Conservation (phyloP, 2,888 invertebrate genomes). For the Dugesia japonica region DNA sequence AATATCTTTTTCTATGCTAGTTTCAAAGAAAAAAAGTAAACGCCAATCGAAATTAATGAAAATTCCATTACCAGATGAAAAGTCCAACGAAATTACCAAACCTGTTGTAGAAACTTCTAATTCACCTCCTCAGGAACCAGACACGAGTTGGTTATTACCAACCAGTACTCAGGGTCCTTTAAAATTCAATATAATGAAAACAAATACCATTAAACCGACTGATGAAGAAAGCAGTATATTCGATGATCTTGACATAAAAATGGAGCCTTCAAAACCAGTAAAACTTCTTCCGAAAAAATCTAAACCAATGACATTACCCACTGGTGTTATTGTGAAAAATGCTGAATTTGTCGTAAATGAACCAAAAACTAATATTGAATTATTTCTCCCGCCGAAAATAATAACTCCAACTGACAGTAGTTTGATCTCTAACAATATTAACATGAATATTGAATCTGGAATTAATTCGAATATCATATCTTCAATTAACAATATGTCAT, state of each 20-base stretch:
- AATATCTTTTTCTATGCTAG: neutral
- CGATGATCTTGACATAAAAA: no score
- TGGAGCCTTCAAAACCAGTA: no score
- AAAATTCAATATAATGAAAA: no score
- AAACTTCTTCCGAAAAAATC: neutral
- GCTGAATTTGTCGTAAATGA: neutral
- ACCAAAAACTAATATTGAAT: neutral
- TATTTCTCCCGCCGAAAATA: slow-evolving; percentile 17
- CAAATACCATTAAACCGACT: no score
- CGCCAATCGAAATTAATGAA: neutral
- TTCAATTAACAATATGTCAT: neutral
- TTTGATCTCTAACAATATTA: neutral
- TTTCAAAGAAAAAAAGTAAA: neutral
- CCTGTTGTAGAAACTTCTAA: neutral
- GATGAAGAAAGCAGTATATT: no score
- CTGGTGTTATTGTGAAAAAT: slow-evolving; percentile 3
- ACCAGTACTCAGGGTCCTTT: no score
- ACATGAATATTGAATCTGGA: no score
- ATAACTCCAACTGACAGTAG: no score
- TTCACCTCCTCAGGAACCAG: neutral
- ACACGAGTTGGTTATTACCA: neutral
- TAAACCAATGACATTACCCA: slow-evolving; percentile 21
- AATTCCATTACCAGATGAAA: neutral
- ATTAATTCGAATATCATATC: no score
- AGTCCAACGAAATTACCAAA: no score